Percentiles rank a stretch among this genome's conserved stretches.
These are phyloP conservation scores for Onychostruthus taczanowskii DNA, from an alignment of 2,113 vertebrate genomes.

Conservation along the genomic window DNA sequence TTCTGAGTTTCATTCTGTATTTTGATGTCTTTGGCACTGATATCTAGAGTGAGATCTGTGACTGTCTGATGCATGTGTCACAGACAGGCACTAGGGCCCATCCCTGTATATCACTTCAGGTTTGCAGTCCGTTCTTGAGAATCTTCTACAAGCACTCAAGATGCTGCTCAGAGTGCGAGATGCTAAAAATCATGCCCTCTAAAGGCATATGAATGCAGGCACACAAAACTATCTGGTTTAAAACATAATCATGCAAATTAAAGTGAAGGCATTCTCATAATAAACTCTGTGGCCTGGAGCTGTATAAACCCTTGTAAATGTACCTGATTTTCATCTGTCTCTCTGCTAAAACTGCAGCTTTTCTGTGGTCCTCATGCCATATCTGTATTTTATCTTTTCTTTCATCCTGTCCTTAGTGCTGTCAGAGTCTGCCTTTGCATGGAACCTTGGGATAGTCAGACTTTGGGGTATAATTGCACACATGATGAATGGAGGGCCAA, in stretches of 20 bases:
- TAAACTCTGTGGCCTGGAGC: neutral
- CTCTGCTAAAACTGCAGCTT: neutral
- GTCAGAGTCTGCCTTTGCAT: neutral
- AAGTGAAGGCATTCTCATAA: neutral
- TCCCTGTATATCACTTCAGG: neutral
- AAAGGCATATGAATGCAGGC: neutral
- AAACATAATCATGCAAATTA: neutral
- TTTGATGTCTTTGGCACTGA: neutral
- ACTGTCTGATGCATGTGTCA: neutral
- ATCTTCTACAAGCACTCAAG: neutral
- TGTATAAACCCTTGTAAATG: neutral
- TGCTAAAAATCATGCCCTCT: neutral
- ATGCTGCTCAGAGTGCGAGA: neutral
- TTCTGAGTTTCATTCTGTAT: neutral
- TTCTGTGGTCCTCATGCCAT: neutral
- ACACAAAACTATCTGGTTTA: neutral
- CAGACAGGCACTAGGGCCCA: neutral
- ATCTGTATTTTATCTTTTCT: conserved; percentile 28
- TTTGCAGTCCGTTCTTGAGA: neutral
- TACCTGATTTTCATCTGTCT: conserved; percentile 1
- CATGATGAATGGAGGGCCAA: neutral
- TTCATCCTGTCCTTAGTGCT: neutral
- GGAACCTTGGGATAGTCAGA: neutral
- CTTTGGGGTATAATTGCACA: neutral
- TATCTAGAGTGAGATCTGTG: neutral